Evolutionary conservation across 2,113 vertebrate species (phyloP).

Genomic region (Steatornis caripensis): DNA sequence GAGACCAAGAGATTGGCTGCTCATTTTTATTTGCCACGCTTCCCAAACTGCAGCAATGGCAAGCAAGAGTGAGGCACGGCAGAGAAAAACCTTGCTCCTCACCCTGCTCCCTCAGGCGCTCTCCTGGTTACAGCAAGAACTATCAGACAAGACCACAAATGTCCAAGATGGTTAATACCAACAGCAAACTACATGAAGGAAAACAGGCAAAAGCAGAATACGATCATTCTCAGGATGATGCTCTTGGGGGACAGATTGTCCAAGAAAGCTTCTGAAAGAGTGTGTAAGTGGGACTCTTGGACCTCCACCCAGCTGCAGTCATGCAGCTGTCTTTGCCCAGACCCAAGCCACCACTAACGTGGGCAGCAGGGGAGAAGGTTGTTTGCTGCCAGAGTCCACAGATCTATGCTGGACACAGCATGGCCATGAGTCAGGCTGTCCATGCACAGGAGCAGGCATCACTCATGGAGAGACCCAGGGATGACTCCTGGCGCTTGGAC

Average conservation of each 20-base stretch:
- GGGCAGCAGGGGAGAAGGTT: neutral
- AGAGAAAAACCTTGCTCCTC: neutral
- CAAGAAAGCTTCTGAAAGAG: neutral
- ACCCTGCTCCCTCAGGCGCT: neutral
- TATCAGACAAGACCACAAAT: neutral
- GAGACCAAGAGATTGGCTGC: neutral
- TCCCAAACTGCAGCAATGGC: neutral
- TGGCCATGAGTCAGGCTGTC: neutral
- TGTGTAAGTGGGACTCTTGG: neutral
- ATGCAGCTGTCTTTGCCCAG: neutral
- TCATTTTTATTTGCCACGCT: neutral
- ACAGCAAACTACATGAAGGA: neutral
- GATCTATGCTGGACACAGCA: accelerated
- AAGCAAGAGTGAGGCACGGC: accelerated
- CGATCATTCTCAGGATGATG: neutral
- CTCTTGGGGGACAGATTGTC: neutral
- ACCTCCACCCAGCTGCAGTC: neutral
- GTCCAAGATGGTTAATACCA: neutral
- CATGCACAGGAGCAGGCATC: neutral
- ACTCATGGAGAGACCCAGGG: accelerated
- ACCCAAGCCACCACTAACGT: neutral
- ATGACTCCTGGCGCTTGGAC: neutral
- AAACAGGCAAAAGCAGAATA: neutral
- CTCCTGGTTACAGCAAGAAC: accelerated
- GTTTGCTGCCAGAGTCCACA: neutral